Evolutionary conservation across 2,797 vertebrate genomes (phyloP).

Genomic region (Nannoperca obscura): DNA sequence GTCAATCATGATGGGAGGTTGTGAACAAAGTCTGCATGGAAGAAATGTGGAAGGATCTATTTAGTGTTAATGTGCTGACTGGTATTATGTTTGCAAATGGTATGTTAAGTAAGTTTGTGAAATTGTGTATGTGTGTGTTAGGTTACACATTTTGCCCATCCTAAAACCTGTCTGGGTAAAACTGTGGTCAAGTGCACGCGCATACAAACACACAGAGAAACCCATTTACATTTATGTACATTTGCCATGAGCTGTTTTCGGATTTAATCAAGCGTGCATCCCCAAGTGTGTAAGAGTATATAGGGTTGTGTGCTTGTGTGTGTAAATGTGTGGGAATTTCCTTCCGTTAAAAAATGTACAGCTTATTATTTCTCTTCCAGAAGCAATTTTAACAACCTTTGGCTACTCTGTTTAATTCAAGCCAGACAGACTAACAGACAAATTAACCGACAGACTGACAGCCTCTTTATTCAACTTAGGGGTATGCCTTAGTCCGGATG

Average conservation of each 20-base stretch:
- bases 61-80: constrained; percentile 41
- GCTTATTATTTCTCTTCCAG: constrained; percentile 84
- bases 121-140: constrained; percentile 15
- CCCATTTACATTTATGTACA: constrained; percentile 24
- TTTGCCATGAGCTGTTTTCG: constrained; percentile 30
- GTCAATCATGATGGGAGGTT: constrained; percentile 52
- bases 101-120: constrained; percentile 34
- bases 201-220: constrained; percentile 4
- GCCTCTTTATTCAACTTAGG: constrained; percentile 32
- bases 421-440: constrained; percentile 77
- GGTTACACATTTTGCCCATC: constrained; percentile 1
- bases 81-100: constrained; percentile 40
- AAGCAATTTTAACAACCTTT: constrained; percentile 83
- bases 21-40: constrained; percentile 37
- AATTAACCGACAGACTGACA: constrained; percentile 48
- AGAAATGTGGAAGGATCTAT: constrained; percentile 49
- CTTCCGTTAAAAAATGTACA: constrained; percentile 85
- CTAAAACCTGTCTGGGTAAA: constrained; percentile 11
- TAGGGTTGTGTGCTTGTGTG: constrained; percentile 43
- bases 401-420: constrained; percentile 87
- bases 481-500: constrained; percentile 32
- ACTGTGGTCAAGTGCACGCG: not conserved
- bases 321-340: constrained; percentile 66
- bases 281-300: constrained; percentile 17
- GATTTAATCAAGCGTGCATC: constrained; percentile 37